A percentile compares a stretch with the other conserved stretches of the same genome.
Conservation (phyloP, 2,888 invertebrate species). For the Tenodera sinensis region DNA sequence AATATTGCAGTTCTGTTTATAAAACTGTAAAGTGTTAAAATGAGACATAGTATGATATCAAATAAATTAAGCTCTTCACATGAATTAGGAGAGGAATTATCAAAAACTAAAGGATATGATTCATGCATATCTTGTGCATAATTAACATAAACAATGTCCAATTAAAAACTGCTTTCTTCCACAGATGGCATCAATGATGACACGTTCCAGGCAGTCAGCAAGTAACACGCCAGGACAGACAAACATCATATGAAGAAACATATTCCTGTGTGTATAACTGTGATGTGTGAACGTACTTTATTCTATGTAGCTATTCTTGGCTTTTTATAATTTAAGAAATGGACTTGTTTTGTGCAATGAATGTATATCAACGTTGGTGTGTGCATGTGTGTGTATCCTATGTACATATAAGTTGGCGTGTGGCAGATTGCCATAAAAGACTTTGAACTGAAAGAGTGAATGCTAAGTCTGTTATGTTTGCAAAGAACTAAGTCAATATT, state of each 20-base stretch:
- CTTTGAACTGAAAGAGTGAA: background rate
- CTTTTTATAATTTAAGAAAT: background rate
- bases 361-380: background rate
- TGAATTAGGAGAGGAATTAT: no score
- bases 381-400: background rate
- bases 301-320: background rate
- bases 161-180: background rate
- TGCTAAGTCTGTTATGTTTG: background rate
- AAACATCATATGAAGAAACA: constrained; percentile 24
- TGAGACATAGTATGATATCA: no score
- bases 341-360: background rate
- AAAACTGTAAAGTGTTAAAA: no score
- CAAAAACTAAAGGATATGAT: no score
- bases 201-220: constrained; percentile 27
- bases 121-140: no score
- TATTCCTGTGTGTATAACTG: background rate
- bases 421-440: background rate
- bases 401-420: background rate
- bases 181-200: constrained; percentile 32
- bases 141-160: no score
- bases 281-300: background rate
- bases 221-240: constrained; percentile 21
- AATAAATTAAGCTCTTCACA: no score
- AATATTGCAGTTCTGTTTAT: no score
- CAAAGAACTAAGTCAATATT: background rate